These are phyloP conservation scores for Pyrochroa serraticornis DNA, from an alignment of 2,888 invertebrate genomes.

Conservation along the genomic window DNA sequence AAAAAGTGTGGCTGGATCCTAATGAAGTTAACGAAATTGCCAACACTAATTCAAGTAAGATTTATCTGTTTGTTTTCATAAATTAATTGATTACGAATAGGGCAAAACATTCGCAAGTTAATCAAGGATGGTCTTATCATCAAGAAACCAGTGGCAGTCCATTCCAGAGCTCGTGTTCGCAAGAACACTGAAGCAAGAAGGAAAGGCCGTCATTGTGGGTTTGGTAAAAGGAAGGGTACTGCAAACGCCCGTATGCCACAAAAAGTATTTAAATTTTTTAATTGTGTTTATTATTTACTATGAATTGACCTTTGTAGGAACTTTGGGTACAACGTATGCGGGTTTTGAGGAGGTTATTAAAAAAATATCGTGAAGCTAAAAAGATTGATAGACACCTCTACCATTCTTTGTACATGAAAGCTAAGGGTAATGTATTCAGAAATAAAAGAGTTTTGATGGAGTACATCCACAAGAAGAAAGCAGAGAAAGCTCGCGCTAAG, in stretches of 20 bases:
- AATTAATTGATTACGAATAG: neutral
- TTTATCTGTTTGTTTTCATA: neutral
- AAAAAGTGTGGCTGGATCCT: conserved; percentile 99
- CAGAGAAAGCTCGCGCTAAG: conserved; percentile 97
- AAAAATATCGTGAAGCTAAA: conserved; percentile 96
- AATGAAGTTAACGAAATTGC: conserved; percentile 99
- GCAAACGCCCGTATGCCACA: conserved; percentile 99
- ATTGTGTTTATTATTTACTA: too few species aligned
- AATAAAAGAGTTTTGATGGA: conserved; percentile 99
- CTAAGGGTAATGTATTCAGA: conserved; percentile 97
- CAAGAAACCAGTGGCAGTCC: conserved; percentile 98
- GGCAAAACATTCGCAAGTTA: conserved; percentile 95
- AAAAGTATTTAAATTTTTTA: conserved; percentile 66
- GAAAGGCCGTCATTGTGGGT: conserved; percentile 98
- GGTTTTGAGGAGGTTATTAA: conserved; percentile 91
- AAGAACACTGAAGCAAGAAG: conserved; percentile 97
- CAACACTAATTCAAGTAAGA: conserved; percentile 93
- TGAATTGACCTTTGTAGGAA: conserved; percentile 55
- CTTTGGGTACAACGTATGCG: conserved; percentile 96
- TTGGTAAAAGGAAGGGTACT: conserved; percentile 99
- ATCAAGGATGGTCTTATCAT: conserved; percentile 99
- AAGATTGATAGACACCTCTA: conserved; percentile 99
- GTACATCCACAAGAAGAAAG: conserved; percentile 99
- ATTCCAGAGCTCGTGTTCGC: conserved; percentile 96
- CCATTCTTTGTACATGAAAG: conserved; percentile 98